Evolutionary conservation across 2,888 invertebrate genomes (phyloP), one percentile per base, ranked within the genome.

Genomic region (Volucella inanis): DNA sequence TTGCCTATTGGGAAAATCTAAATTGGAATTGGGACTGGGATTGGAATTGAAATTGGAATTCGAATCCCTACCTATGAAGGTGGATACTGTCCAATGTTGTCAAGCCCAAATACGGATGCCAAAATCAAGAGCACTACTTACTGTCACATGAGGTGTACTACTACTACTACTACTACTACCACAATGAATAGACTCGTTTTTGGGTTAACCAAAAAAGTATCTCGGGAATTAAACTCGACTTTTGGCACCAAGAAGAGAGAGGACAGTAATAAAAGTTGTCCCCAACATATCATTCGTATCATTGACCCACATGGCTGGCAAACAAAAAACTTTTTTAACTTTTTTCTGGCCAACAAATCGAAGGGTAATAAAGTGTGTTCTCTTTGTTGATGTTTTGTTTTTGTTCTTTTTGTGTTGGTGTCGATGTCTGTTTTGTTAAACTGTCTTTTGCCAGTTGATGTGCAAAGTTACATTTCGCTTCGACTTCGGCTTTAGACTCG

Each of bases 61-160:
- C 22, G 54, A 47, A 47, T n/a, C 47, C 15, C 15, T 38, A 47
- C 55, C 47, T 8, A 47, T 55, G 68, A 55, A 57, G 68, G 70
- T 54, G 71, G 47, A 64, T 38, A 22, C 11, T 68, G 68, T 43
- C 15, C 31, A 1, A 15, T 15, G 39, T 65, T 50, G 8, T 50
- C 50, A 57, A 47, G 38, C 38, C 70, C 70, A 57, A 70, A 70
- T 57, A 70, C 47, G 57, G 57, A 70, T 57, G 45, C 45, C 45
- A 45, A 68, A 47, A 22, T 18, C 4, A 4, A 12, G 39, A 39
- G 31, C 1, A 31, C 14, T 55, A 39, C 38, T 55, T 9, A 12
- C 10, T 43, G 39, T 12, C 31, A 12, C 47, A 55, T 70, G 55
- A 57, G 47, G 47, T 57, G 14, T 31, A 31, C 31, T 31, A 31